Conservation (phyloP, 2,888 invertebrate genomes). For the Drosophila niveifrons region DNA sequence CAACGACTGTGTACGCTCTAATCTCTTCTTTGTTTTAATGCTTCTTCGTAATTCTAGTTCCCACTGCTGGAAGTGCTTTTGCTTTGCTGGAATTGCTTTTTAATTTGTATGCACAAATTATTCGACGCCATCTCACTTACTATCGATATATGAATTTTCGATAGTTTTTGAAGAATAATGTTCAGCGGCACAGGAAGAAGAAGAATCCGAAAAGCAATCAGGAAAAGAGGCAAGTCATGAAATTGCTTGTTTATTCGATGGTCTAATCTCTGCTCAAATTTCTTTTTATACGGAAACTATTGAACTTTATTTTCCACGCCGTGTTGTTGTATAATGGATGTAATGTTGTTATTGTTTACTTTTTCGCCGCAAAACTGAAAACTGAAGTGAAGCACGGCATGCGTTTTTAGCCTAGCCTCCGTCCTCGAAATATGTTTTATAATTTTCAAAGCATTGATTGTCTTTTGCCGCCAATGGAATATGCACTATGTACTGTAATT, state of each 20-base stretch:
- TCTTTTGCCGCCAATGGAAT: constrained; percentile 32
- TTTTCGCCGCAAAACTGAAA: constrained; percentile 6
- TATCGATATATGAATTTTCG: not conserved
- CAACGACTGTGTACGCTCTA: not conserved
- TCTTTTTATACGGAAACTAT: constrained; percentile 43
- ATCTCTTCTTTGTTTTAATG: not conserved
- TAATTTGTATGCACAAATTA: not conserved
- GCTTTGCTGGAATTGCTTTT: not conserved
- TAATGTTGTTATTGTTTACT: constrained; percentile 14
- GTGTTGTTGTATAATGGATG: constrained; percentile 35
- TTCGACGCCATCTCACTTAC: not conserved
- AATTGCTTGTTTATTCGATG: not conserved
- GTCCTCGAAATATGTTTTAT: constrained; percentile 45
- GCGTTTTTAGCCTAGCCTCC: constrained; percentile 22
- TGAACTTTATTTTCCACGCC: constrained; percentile 34
- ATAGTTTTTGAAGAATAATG: not conserved
- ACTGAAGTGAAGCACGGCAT: constrained; percentile 21
- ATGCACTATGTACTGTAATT: constrained; percentile 25
- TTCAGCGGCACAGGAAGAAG: not conserved
- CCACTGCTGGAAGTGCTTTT: constrained; percentile 7
- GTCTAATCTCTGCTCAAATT: constrained; percentile 1
- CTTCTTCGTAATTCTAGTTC: constrained; percentile 4
- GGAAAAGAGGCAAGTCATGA: not conserved
- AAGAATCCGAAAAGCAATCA: not conserved
- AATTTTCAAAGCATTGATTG: constrained; percentile 43